Evolutionary conservation across 1,140 invertebrate genomes (phyloP), one percentile per base, ranked within the genome.

Genomic region (Neodiprion fabricii): DNA sequence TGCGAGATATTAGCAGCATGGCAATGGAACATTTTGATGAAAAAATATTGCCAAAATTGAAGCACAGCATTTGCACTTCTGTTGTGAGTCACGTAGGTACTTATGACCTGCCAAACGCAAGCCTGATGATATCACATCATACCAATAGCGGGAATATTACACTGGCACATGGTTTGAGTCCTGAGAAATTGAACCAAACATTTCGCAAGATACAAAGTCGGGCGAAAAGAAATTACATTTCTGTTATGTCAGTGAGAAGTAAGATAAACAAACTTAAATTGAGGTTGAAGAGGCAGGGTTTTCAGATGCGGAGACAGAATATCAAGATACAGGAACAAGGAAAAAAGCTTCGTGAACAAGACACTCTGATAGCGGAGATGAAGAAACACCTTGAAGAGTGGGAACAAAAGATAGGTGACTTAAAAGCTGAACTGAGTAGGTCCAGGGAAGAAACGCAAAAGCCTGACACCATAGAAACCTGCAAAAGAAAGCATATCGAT

Each of bases 11-110:
- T 72, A 97, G 96, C 12, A 97, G 96, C 47, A 98, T 98, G 97
- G 96, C 96, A 0, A 98, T 98, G 90, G 97, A 98, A 83, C 95
- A 98, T 87, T 98, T 98, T 88, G 96, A 98, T 84, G 96, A 98
- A 79, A 94, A 96, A 82, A 96, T 98, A 78, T 86, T 93, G 68
- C 93, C 94, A 47, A 83, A 84, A 67, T 79, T 92, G 9, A 89
- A 88, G 73, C 82, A 87, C 17, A 88, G 79, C 73, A 81, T 88
- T 71, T 84, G 82, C 66, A 80, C 84, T 7, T 86, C 86, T 5
- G 80, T 86, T 11, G 82, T 85, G 8, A 84, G 81, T 47, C 85
- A 83, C 75, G 81, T 83, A 3, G 82, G 79, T 61, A 79, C 84
- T 1, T 88, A 86, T 12, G 86, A 88, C 67, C 70, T 87, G n/a